phyloP scores from a whole-genome alignment of 2,113 vertebrate genomes.

The Cyanistes caeruleus region DNA sequence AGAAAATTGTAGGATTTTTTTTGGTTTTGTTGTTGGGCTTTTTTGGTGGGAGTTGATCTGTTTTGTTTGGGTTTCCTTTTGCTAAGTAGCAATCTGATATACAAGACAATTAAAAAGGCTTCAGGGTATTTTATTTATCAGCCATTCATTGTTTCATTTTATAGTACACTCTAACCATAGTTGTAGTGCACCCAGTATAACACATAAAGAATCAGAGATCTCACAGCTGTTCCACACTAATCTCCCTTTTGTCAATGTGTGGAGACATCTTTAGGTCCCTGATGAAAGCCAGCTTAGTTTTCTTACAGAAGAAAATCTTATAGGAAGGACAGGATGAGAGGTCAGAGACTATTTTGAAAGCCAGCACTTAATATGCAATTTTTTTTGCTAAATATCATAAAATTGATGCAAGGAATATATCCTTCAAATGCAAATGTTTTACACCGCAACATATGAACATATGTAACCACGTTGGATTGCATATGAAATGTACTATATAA shows the following conservation, averaged over 20 bases:
- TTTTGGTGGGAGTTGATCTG: neutral
- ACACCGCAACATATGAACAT: fast-evolving
- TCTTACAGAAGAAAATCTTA: neutral
- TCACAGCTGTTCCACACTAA: neutral
- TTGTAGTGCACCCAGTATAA: neutral
- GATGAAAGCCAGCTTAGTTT: neutral
- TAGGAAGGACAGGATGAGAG: neutral
- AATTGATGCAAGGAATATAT: neutral
- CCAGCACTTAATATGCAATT: neutral
- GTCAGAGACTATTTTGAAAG: neutral
- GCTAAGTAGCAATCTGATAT: neutral
- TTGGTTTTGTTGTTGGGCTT: neutral
- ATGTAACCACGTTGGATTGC: neutral
- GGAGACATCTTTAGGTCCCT: neutral
- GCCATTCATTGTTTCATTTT: neutral
- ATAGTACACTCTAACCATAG: neutral
- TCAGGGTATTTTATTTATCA: conserved; percentile 17
- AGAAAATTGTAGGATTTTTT: neutral
- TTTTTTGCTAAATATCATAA: neutral
- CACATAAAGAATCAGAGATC: neutral
- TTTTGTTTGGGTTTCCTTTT: neutral
- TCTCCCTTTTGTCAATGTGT: neutral
- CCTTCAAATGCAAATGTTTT: neutral
- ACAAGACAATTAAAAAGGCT: neutral
- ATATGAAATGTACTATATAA: neutral